phyloP scores from a whole-genome alignment of 2,797 vertebrate species.

The Cyclopterus lumpus region DNA sequence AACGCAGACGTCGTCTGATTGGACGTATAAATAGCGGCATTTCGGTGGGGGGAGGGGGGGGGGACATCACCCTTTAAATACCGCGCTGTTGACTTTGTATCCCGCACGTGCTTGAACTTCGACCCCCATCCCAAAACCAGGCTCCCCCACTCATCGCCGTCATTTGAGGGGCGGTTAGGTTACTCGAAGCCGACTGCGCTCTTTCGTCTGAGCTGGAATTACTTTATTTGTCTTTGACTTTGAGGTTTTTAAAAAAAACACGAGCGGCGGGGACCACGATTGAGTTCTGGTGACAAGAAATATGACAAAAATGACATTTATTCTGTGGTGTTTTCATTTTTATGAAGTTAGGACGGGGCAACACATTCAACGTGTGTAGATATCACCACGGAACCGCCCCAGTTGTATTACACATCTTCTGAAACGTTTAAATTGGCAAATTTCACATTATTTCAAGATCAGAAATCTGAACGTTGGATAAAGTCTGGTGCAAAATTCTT shows the following conservation, averaged over 20 bases:
- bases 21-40: conserved; percentile 72
- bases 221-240: conserved; percentile 21
- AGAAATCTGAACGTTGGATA: no score
- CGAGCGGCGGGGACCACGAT: no score
- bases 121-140: conserved; percentile 62
- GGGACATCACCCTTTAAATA: conserved; percentile 63
- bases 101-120: conserved; percentile 67
- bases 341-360: not conserved
- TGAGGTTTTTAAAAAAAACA: conserved; percentile 15
- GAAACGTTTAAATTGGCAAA: not conserved
- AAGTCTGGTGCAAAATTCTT: not conserved
- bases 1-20: conserved; percentile 66
- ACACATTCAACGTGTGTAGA: not conserved
- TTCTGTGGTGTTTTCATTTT: not conserved
- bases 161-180: conserved; percentile 44
- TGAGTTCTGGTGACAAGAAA: conserved; percentile 9
- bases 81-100: conserved; percentile 58
- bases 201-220: conserved; percentile 24
- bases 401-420: not conserved
- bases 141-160: conserved; percentile 50
- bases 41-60: conserved; percentile 56
- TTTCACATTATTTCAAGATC: no score
- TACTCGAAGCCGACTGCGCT: conserved; percentile 41
- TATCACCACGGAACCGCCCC: not conserved
- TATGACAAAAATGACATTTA: conserved; percentile 2